A percentile compares a stretch with the other conserved stretches of the same genome.
Conservation (phyloP, 2,888 invertebrate species). For the Cosmia pyralina region DNA sequence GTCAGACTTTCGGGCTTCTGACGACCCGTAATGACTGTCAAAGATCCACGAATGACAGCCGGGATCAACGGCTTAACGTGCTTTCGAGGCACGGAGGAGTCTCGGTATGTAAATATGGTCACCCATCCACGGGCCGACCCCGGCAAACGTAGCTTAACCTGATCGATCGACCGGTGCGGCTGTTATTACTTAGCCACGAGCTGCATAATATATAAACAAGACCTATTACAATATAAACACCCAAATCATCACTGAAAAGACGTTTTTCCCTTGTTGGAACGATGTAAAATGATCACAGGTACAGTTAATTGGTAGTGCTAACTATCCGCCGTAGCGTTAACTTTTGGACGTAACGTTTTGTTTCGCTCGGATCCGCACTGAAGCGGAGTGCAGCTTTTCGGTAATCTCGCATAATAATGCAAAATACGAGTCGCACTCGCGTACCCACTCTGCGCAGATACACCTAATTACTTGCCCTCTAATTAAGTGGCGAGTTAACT, state of each 20-base stretch:
- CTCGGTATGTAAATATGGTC: no score
- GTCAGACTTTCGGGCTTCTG: no score
- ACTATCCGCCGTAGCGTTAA: slow-evolving; percentile 14
- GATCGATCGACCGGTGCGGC: no score
- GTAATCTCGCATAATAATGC: slow-evolving; percentile 58
- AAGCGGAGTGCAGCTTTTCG: slow-evolving; percentile 54
- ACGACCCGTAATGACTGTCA: no score
- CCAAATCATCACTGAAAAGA: background rate
- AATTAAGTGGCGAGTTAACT: slow-evolving; percentile 55
- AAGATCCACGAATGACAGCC: no score
- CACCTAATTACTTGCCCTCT: slow-evolving; percentile 58
- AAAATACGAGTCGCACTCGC: slow-evolving; percentile 55
- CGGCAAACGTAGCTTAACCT: no score
- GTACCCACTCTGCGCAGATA: slow-evolving; percentile 48
- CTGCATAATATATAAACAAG: no score
- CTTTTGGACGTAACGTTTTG: slow-evolving; percentile 27
- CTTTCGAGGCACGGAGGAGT: no score
- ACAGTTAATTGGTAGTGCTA: slow-evolving; percentile 16
- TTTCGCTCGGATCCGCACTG: slow-evolving; percentile 12
- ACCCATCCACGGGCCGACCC: no score
- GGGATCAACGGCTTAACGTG: no score
- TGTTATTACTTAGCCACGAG: no score
- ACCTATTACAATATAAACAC: background rate
- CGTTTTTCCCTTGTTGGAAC: background rate
- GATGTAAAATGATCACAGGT: background rate